Base-by-base conservation (phyloP, 2,797 vertebrate species). In the Denticeps clupeoides region DNA sequence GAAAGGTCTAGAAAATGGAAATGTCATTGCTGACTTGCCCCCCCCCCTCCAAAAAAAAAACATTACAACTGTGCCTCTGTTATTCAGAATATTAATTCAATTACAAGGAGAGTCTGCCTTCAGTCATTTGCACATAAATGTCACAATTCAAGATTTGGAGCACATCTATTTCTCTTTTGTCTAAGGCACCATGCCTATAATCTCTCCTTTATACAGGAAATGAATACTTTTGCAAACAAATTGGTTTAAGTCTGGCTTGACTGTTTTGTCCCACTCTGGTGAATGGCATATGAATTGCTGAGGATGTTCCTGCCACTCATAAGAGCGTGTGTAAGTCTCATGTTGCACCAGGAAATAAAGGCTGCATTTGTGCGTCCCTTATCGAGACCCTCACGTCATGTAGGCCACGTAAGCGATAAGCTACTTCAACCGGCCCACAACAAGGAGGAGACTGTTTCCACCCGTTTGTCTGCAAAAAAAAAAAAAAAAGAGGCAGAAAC, bases 291-390 rank as follows among this genome's bases (percentile, higher is more conserved):
- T 62, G 43, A 66, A 58, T 58, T 44, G 49, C 49, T 43, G 65
- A 72, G 65, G 62, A 69, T 67, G 64, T 70, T 24, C 42, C 63
- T 63, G 70, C 53, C 68, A 68, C 56, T 70, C 65, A 70, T 60
- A 47, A 13, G n/a, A 48, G 49, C 41, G 42, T 44, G 44, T 55
- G 51, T 25, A 42, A 38, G 57, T 60, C 53, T 73, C 64, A 62
- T 60, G 58, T 69, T 70, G 60, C 70, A 51, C 41, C 4, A 18
- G 12, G 51, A 54, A 56, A 72, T 62, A 73, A 70, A 69, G 60
- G 43, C 53, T 15, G 55, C 46, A 7, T 59, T 68, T 73, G 68
- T 73, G 51, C 31, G 15, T 18, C 41, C 24, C 62, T 65, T 69
- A 67, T 73, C 65, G 7, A 56, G 57, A 52, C 58, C 46, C 31